These are phyloP conservation scores for Brachirus orientalis DNA, from an alignment of 2,113 vertebrate species.

Conservation along the genomic window DNA sequence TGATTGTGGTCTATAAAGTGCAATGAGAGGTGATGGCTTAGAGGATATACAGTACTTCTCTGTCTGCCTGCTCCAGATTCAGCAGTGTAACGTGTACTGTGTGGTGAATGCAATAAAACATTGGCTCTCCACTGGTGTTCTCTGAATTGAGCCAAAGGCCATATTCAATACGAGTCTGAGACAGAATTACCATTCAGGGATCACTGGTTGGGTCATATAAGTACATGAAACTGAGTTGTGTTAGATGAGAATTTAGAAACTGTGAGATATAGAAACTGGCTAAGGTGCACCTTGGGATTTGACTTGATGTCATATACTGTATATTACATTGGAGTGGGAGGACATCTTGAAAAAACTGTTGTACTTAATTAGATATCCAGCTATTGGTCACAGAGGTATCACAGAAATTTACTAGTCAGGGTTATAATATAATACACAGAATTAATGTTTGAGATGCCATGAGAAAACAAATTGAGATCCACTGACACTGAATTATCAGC, in stretches of 20 bases:
- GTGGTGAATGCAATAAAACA: constrained; percentile 58
- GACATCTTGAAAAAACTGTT: constrained; percentile 13
- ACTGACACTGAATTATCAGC: background rate
- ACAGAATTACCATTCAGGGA: constrained; percentile 70
- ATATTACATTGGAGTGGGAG: background rate
- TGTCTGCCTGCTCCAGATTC: constrained; percentile 27
- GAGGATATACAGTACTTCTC: constrained; percentile 53
- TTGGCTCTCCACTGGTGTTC: constrained; percentile 44
- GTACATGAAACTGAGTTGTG: constrained; percentile 50
- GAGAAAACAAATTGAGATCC: background rate
- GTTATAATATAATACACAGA: constrained; percentile 2
- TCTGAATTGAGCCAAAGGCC: constrained; percentile 66
- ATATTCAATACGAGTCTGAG: constrained; percentile 59
- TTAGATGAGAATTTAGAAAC: constrained; percentile 63
- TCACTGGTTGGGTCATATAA: constrained; percentile 54
- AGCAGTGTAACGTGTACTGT: constrained; percentile 30
- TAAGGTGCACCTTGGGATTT: constrained; percentile 43
- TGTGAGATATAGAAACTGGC: constrained; percentile 46
- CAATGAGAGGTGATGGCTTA: constrained; percentile 45
- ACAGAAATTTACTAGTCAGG: constrained; percentile 3
- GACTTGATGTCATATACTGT: constrained; percentile 16
- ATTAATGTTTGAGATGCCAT: constrained; percentile 4
- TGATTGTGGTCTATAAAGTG: constrained; percentile 51
- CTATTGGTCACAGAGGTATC: constrained; percentile 9
- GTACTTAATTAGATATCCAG: constrained; percentile 14